phyloP scores from a whole-genome alignment of 2,797 vertebrate genomes.

The Sebastes taczanowskii region DNA sequence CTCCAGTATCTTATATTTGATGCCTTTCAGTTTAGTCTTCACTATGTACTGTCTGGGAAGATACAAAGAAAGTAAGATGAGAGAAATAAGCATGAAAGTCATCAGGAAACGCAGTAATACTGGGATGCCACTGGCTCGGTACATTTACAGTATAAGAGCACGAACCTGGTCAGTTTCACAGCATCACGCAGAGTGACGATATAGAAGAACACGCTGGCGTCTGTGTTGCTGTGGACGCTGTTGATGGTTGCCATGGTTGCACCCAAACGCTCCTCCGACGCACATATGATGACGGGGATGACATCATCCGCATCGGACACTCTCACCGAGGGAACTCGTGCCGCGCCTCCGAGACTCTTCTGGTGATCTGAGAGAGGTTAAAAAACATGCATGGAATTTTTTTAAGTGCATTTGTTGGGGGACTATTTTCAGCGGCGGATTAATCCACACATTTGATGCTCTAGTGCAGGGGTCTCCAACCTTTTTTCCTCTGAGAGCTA shows the following conservation, averaged over 20 bases:
- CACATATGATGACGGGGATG: constrained; percentile 91
- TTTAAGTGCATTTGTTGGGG: neutral
- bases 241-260: constrained; percentile 93
- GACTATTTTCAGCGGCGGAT: neutral
- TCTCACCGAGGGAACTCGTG: neutral
- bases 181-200: constrained; percentile 89
- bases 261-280: constrained; percentile 89
- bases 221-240: constrained; percentile 92
- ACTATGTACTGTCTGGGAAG: constrained; percentile 90
- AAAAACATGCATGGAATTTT: neutral
- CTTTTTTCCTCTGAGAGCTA: too few relatives aligned
- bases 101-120: neutral
- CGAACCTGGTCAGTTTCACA: constrained; percentile 83
- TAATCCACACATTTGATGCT: neutral
- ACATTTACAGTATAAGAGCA: neutral
- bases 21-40: constrained; percentile 89
- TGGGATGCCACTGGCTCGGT: neutral
- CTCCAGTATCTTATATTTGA: constrained; percentile 92
- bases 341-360: neutral
- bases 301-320: constrained; percentile 69
- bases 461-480: neutral
- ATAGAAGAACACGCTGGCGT: constrained; percentile 90
- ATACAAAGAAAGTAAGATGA: neutral
- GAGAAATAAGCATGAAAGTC: neutral
- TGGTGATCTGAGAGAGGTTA: constrained; percentile 40